Conservation (phyloP, 2,797 vertebrate species). For the Sandelia bainsii region DNA sequence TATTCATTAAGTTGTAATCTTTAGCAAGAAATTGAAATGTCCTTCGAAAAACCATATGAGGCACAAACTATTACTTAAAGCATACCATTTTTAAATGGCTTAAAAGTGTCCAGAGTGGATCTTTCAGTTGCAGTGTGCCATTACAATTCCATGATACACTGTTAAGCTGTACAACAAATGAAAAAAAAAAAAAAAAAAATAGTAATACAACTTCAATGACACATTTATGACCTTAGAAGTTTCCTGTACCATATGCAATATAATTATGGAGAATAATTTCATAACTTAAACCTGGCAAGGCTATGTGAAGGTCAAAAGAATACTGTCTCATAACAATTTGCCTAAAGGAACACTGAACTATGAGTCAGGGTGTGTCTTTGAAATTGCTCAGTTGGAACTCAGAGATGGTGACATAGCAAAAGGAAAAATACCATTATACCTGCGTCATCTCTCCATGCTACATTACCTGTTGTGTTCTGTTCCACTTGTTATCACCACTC, state of each 20-base stretch:
- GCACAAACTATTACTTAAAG: not conserved
- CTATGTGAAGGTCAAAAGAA: slow-evolving; percentile 32
- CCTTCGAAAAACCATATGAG: too few species aligned
- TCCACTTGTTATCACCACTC: slow-evolving; percentile 39
- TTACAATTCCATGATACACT: not conserved
- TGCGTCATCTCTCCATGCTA: slow-evolving; percentile 28
- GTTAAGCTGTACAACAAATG: not conserved
- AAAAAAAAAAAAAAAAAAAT: too few species aligned
- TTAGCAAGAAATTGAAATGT: too few species aligned
- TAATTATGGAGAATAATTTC: slow-evolving; percentile 15
- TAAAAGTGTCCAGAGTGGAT: not conserved
- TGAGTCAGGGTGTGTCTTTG: slow-evolving; percentile 48
- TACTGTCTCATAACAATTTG: slow-evolving; percentile 15
- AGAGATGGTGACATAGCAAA: slow-evolving; percentile 22
- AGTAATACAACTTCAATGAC: not conserved
- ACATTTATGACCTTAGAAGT: not conserved
- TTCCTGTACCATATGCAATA: not conserved
- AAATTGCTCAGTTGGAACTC: slow-evolving; percentile 44
- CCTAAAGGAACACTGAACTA: slow-evolving; percentile 55
- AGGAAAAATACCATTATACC: slow-evolving; percentile 28
- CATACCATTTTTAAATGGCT: not conserved
- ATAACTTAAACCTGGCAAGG: slow-evolving; percentile 4
- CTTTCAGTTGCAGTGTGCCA: not conserved
- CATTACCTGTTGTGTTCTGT: slow-evolving; percentile 39
- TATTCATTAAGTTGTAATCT: not conserved